These are phyloP conservation scores for Epinotia demarniana DNA, from an alignment of 2,888 invertebrate genomes.

Conservation along the genomic window DNA sequence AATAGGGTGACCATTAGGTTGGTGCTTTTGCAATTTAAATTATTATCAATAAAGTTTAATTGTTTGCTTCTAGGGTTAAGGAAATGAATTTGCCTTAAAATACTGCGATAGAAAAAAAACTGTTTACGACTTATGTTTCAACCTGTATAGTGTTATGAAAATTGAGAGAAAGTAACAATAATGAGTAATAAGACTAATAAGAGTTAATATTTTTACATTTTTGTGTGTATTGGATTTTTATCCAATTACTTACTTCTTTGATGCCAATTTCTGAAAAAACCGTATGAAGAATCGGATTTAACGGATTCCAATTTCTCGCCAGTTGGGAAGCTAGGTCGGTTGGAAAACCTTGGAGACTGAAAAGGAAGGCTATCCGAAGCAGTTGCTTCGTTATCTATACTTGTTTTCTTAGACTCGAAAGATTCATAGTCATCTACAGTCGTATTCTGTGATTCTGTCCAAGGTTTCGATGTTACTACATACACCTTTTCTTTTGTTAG, in stretches of 20 bases:
- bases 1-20: too few species aligned
- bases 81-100: too few species aligned
- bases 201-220: slow-evolving; percentile 5
- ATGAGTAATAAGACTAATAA: neutral
- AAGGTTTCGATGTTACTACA: slow-evolving; percentile 91
- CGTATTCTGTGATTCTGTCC: slow-evolving; percentile 65
- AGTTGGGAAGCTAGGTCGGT: slow-evolving; percentile 81
- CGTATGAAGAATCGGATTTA: slow-evolving; percentile 70
- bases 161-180: neutral
- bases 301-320: slow-evolving; percentile 65
- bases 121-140: too few species aligned
- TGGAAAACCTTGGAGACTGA: slow-evolving; percentile 82
- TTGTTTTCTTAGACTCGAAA: slow-evolving; percentile 71
- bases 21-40: too few species aligned
- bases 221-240: neutral
- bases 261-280: slow-evolving; percentile 76
- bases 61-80: too few species aligned
- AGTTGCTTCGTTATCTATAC: slow-evolving; percentile 57
- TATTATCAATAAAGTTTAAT: too few species aligned
- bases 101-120: too few species aligned
- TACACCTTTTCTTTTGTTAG: slow-evolving; percentile 92
- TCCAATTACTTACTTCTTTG: slow-evolving; percentile 72
- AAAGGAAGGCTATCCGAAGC: slow-evolving; percentile 67
- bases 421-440: slow-evolving; percentile 65
- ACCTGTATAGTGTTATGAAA: neutral